Percentiles rank a stretch among this genome's conserved stretches.
These are phyloP conservation scores for Ciona savignyi DNA, from an alignment of 23 tunicate genomes.

Conservation along the genomic window DNA sequence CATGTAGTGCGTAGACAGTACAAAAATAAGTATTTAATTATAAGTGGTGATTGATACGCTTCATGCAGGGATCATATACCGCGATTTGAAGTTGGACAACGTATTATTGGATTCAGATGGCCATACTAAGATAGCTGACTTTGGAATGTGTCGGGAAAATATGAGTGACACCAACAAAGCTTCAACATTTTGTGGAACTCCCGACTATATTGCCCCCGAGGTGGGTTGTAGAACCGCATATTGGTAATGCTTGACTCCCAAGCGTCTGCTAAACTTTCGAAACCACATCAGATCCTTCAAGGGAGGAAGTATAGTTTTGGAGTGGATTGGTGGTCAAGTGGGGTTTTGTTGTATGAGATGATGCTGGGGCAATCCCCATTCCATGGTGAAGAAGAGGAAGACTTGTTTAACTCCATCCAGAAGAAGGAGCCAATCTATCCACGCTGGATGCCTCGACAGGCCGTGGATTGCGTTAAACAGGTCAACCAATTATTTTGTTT, in stretches of 20 bases:
- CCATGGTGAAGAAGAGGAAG: constrained; percentile 92
- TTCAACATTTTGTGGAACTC: constrained; percentile 97
- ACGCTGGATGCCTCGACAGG: constrained; percentile 65
- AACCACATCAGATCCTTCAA: constrained; percentile 73
- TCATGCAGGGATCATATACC: constrained; percentile 79
- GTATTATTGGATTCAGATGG: constrained; percentile 89
- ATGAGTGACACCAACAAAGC: constrained; percentile 67
- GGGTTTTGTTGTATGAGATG: constrained; percentile 94
- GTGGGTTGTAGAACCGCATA: no score
- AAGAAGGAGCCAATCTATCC: constrained; percentile 67
- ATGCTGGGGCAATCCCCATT: constrained; percentile 95
- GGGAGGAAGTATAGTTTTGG: constrained; percentile 73
- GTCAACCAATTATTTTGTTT: constrained; percentile 16
- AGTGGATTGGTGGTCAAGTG: constrained; percentile 97
- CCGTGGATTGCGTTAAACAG: constrained; percentile 56
- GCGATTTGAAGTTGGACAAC: constrained; percentile 93
- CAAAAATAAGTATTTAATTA: no score
- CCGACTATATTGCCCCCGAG: constrained; percentile 98
- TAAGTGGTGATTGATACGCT: no score
- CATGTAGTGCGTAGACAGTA: no score
- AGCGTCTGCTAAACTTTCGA: no score
- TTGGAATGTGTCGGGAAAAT: constrained; percentile 96
- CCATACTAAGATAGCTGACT: constrained; percentile 92
- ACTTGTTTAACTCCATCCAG: constrained; percentile 69
- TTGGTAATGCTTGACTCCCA: background rate